These are phyloP conservation scores for Campoletis raptor DNA, from an alignment of 2,888 invertebrate genomes.

Conservation along the genomic window DNA sequence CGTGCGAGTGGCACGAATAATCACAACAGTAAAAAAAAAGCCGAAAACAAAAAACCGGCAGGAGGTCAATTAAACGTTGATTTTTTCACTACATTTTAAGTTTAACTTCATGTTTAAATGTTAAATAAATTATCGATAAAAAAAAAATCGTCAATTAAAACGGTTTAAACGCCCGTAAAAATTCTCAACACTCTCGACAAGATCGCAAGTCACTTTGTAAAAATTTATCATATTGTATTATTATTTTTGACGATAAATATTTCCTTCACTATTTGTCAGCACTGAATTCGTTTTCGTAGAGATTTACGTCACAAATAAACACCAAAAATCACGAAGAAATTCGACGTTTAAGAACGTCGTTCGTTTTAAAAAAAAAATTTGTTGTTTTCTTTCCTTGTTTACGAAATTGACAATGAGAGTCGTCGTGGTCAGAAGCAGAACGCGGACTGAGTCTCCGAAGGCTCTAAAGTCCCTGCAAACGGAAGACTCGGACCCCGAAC, in stretches of 20 bases:
- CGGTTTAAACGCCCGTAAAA: not conserved
- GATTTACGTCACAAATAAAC: not conserved
- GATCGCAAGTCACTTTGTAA: constrained; percentile 14
- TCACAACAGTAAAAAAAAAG: not conserved
- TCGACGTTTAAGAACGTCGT: not conserved
- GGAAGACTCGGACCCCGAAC: constrained; percentile 82
- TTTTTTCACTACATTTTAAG: constrained; percentile 12
- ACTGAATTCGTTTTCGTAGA: not conserved
- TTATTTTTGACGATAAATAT: not conserved
- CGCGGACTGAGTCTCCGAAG: constrained; percentile 71
- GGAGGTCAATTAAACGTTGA: not conserved
- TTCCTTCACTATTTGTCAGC: not conserved
- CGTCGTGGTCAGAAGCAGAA: constrained; percentile 72
- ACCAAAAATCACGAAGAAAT: not conserved
- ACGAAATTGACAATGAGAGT: constrained; percentile 15
- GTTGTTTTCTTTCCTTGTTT: not conserved
- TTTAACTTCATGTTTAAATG: not conserved
- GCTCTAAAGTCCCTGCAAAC: constrained; percentile 74
- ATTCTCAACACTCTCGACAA: not conserved
- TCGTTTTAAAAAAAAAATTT: not conserved
- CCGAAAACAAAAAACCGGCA: not conserved
- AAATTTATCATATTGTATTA: not conserved
- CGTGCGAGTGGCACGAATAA: not conserved
- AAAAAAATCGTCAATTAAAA: not conserved
- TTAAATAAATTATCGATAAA: not conserved